Evolutionary conservation across 2,113 vertebrate genomes (phyloP).

Genomic region (Oreochromis niloticus): DNA sequence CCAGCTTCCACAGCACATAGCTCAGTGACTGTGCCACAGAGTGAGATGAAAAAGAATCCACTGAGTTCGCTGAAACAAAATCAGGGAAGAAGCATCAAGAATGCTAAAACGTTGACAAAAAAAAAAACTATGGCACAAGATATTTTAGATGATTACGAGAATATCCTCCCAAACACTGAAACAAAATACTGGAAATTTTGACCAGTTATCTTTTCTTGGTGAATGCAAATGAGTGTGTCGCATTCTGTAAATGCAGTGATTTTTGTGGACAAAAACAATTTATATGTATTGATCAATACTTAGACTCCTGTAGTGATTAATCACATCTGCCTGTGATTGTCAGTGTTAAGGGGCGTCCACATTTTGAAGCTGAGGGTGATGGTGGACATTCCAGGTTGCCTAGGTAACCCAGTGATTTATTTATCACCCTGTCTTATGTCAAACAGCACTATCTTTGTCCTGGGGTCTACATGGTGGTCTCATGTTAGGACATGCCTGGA

Average conservation of each 20-base stretch:
- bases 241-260: not conserved
- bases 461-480: not conserved
- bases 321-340: not conserved
- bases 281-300: not conserved
- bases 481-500: not conserved
- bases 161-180: not conserved
- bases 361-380: not conserved
- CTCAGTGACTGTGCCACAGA: not conserved
- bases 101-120: not conserved
- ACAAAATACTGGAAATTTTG: not conserved
- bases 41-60: not conserved
- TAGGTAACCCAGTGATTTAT: not conserved
- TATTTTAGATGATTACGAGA: not conserved
- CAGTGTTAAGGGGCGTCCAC: not conserved
- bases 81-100: not conserved
- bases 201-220: not conserved
- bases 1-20: slow-evolving; percentile 64
- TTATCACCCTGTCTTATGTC: not conserved
- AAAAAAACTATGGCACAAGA: not conserved
- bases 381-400: not conserved
- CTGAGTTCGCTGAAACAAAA: not conserved
- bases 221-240: not conserved
- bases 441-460: not conserved
- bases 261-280: not conserved
- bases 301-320: not conserved